Base-by-base conservation (phyloP, 2,113 vertebrate species). In the Danionella cerebrum region DNA sequence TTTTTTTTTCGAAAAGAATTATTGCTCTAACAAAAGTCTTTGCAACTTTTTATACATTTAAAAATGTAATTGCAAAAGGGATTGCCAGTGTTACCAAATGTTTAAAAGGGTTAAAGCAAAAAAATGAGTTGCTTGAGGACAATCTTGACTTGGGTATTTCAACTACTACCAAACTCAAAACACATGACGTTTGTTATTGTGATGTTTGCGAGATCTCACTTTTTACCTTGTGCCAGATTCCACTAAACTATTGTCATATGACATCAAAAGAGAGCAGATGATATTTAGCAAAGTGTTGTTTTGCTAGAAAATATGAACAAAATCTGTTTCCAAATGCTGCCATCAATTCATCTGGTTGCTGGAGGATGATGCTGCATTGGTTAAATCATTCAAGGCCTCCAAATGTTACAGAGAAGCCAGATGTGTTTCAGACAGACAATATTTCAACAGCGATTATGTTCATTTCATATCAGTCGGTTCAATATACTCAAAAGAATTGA, bases 221-320 rank as follows among this genome's bases (percentile, higher is more conserved):
- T 65, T 41, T 36, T 33, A 4, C 16, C 60, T 51, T 25, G 55
- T 52, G 4, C 27, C 25, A 47, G 44, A 66, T 57, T 39, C 22
- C 29, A 22, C 48, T 41, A 54, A 50, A 53, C 21, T 45, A 27
- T 27, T 69, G 14, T 60, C 47, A 47, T 50, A 65, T 33, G 27
- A 71, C 55, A 72, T 67, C 59, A 68, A 73, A 70, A 44, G 6
- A 21, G 35, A 35, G 47, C 41, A 73, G 54, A 58, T 75, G 64
- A 51, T 67, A 71, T 48, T 57, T 19, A 19, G 14, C 51, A 31
- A 18, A 19, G 29, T 31, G 10, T 33, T 33, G 51, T 19, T 33
- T 33, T 41, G 47, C 57, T 65, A 24, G 55, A 12, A 51, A 73
- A 73, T 48, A 60, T 54, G 35, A 70, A 16, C 38, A 65, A 27